Conservation (phyloP, 2,797 vertebrate species). For the Micromesistius poutassou region DNA sequence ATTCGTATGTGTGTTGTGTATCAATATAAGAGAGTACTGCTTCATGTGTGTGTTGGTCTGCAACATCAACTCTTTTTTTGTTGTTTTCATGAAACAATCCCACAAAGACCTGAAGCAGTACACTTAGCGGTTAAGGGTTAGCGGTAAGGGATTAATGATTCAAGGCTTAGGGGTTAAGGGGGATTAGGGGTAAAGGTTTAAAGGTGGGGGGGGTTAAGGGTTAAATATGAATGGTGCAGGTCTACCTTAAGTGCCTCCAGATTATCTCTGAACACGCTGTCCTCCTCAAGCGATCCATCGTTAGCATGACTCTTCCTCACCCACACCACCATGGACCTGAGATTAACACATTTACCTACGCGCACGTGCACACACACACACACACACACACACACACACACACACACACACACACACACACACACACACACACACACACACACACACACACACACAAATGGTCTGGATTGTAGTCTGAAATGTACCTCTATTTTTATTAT, state of each 20-base stretch:
- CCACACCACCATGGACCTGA: neutral
- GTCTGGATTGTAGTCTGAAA: neutral
- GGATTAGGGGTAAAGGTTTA: no score
- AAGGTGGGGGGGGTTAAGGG: neutral
- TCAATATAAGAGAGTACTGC: no score
- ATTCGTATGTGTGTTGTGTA: no score
- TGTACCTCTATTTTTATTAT: neutral
- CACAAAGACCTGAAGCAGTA: no score
- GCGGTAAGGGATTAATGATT: no score
- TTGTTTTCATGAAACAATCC: no score
- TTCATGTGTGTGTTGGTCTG: no score
- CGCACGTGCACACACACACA: neutral
- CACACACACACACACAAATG: slow-evolving; percentile 5
- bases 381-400: slow-evolving; percentile 67
- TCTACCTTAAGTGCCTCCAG: slow-evolving; percentile 80
- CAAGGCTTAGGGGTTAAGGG: no score
- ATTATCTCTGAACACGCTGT: slow-evolving; percentile 83
- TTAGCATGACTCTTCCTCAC: neutral
- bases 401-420: slow-evolving; percentile 45
- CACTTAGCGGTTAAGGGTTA: no score
- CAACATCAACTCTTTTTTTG: no score
- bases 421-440: slow-evolving; percentile 2
- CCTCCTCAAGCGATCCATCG: slow-evolving; percentile 64
- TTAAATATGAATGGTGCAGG: neutral
- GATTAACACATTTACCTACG: neutral